Conservation (phyloP, 2,797 vertebrate species). For the Kryptolebias ocellatus region DNA sequence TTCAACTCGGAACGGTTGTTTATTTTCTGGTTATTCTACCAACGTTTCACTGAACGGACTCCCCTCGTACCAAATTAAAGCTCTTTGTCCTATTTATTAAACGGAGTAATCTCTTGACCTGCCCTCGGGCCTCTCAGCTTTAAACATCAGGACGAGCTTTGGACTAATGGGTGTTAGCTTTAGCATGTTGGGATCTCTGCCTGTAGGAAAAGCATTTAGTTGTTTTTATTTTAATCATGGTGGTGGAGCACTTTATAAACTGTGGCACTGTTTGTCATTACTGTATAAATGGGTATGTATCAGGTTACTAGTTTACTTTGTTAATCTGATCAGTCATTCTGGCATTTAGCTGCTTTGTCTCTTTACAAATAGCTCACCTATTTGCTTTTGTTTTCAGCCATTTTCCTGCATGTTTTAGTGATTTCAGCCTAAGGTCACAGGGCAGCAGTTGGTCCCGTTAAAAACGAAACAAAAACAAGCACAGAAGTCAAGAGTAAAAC, state of each 20-base stretch:
- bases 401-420: constrained; percentile 27
- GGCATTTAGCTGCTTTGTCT: constrained; percentile 24
- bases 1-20: constrained; percentile 43
- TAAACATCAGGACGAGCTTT: neutral
- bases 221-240: constrained; percentile 30
- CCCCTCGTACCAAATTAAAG: constrained; percentile 27
- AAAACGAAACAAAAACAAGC: constrained; percentile 21
- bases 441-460: constrained; percentile 19
- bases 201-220: constrained; percentile 25
- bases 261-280: constrained; percentile 50
- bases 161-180: constrained; percentile 8
- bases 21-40: constrained; percentile 10
- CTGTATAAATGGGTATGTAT: constrained; percentile 17
- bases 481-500: constrained; percentile 25
- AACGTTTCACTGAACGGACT: constrained; percentile 26
- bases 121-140: constrained; percentile 16
- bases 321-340: constrained; percentile 31
- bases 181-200: constrained; percentile 16
- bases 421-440: constrained; percentile 25
- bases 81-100: constrained; percentile 58
- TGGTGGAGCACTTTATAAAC: constrained; percentile 65
- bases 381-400: constrained; percentile 15
- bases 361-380: neutral
- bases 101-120: constrained; percentile 33
- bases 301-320: constrained; percentile 23